Evolutionary conservation across 1,140 invertebrate genomes (phyloP), one percentile per base, ranked within the genome.

Genomic region (Hycleus phaleratus): DNA sequence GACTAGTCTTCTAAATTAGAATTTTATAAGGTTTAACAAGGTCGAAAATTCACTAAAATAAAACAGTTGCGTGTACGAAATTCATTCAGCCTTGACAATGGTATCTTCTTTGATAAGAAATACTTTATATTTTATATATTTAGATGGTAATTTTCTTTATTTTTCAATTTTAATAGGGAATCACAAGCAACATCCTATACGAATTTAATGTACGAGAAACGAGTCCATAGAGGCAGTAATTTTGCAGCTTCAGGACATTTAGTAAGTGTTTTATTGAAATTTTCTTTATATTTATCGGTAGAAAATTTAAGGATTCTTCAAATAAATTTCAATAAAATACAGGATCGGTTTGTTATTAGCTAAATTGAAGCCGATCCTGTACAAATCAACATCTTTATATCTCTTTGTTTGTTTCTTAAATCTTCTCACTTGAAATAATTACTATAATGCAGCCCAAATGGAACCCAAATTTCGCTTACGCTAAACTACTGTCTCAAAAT

Each of bases 191-290:
- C 80, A 70, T 78, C 80, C 8, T 85, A 85, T 72, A 77, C 81
- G 57, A 90, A 93, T 77, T 81, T 93, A 65, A 93, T 93, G 89
- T 89, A 85, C 74, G 91, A 94, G 71, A 82, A 83, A 67, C 78
- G 90, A 59, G 84, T 93, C 57, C 82, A 88, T 58, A 81, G 90
- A 63, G 91, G 90, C 60, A 90, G 85, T 70, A 91, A 87, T 44
- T 86, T 84, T 72, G 79, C 81, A 9, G 73, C 52, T n/a, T 46
- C 44, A 7, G 52, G 52, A 46, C 52, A 55, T 38, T 47, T 46
- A 43, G 52, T 55, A 39, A 46, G 52, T 55, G 25, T 44, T 24
- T 50, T 55, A 55, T 54, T 50, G 7, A 56, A 55, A 48, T 49
- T 55, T 58, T 38, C 26, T 47, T 52, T 32, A 18, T 59, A 7